Base-by-base conservation (phyloP, 2,113 vertebrate genomes). In the Leptosomus discolor region DNA sequence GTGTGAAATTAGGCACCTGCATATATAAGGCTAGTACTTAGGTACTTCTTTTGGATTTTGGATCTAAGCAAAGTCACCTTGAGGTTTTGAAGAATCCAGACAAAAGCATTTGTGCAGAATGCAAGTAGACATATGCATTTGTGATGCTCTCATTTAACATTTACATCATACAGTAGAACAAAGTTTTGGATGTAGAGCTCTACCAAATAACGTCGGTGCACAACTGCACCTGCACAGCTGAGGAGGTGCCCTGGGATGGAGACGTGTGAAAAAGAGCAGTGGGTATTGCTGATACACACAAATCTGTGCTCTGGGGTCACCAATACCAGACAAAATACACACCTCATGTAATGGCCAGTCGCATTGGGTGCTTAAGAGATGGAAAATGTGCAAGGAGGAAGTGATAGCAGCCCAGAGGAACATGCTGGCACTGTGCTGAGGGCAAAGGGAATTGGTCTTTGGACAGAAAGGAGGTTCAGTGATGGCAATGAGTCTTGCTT, bases 121-220 rank as follows among this genome's bases (percentile, higher is more conserved):
- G 30, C 37, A 30, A 45, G 50, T 34, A 57, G 53, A 13, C 2
- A 2, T 15, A 3, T 11, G 36, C 0, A 1, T 65, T 74, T 46
- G 32, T 43, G 19, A 6, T 50, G 20, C 17, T 77, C 15, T 57
- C 57, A 21, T 45, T 50, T 30, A 54, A 53, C 36, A 3, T 37
- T 37, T 53, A 27, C 29, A 11, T 20, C 18, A 8, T 30, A 17
- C 5, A 11, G 8, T 5, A 24, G 36, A 36, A 24, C 11, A 24
- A 60, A 36, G 16, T 23, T 61, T 30, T 60, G 4, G 2, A 21
- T 48, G 29, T 17, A 46, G 54, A 57, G 12, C 32, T 78, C 24
- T 41, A 48, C 48, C 22, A 54, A 54, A 54, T 63, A 41, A 15
- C 18, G 9, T 36, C 32, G 14, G n/a, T 81, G 45, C 51, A 7